Base-by-base conservation (phyloP, 92 coral and sea anemone species). In the Heliopora coerulea region DNA sequence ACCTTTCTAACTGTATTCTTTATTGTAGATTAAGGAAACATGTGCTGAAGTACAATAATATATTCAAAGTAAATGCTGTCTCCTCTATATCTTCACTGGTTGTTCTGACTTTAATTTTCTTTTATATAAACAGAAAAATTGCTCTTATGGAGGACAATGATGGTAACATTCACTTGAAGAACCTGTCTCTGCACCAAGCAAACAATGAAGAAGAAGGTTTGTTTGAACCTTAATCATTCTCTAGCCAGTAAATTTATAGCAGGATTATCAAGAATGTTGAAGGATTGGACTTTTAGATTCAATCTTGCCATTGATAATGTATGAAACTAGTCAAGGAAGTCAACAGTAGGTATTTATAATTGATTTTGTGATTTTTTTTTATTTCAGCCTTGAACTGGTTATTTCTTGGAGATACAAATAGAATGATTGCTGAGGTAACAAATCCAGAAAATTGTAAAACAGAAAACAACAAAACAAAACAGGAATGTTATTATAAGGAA, bases 341-440 rank as follows among this genome's bases (percentile, higher is more conserved):
- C 5, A 33, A 28, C 28, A 37, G 42, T n/a, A n/a, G n/a, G n/a
- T n/a, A n/a, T n/a, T n/a, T n/a, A n/a, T n/a, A 7, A 58, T 2
- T 58, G 19, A 33, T 40, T 62, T 8, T 52, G 14, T 72, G 4
- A 37, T 37, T 37, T 37, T 37, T 37, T 11, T 72, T 48, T 81
- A n/a, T n/a, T n/a, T n/a, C n/a, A 89, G 98, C 96, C 68, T 82
- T 93, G 31, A 93, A 93, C 79, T 84, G 88, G 70, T 81, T 92
- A 74, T 92, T 92, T 73, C 91, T 92, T 81, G 96, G 97, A 23
- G 97, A 92, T 68, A 92, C 97, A 46, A 92, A 92, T 83, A 83
- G 97, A 76, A 92, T 92, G 97, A 92, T 92, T 49, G 97, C 97
- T 26, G 97, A 92, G 93, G 97, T 92, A 59, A 67, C 9, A 6